Evolutionary conservation across 2,113 vertebrate species (phyloP).

Genomic region (Brachionichthys hirsutus): DNA sequence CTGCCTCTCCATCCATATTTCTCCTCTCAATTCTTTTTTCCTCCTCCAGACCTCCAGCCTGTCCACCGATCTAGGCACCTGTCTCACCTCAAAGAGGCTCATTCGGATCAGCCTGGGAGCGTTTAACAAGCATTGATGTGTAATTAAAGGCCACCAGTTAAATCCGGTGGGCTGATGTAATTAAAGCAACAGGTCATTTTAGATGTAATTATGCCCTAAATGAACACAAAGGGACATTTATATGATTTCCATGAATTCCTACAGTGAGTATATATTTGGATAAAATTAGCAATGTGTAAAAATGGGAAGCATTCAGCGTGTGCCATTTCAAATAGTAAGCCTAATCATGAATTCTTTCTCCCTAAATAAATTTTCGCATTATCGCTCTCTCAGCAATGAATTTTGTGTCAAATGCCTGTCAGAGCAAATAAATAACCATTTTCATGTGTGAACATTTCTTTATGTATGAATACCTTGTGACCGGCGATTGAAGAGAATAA

Average conservation of each 20-base stretch:
- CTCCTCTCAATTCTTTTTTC: not conserved
- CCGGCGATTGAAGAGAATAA: no score
- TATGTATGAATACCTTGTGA: no score
- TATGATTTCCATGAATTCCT: not conserved
- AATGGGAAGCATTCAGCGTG: not conserved
- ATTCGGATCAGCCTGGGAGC: not conserved
- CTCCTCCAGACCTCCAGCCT: not conserved
- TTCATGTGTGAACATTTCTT: no score
- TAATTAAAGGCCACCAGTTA: constrained; percentile 4
- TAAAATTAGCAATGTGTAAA: not conserved
- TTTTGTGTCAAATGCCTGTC: not conserved
- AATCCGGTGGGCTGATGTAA: not conserved
- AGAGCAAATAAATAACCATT: no score
- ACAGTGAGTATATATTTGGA: no score
- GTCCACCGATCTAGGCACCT: not conserved
- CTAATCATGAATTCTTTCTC: not conserved
- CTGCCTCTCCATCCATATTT: constrained; percentile 4
- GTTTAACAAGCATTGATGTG: not conserved
- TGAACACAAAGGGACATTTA: not conserved
- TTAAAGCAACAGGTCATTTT: not conserved
- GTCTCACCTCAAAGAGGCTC: not conserved
- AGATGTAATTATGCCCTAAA: not conserved
- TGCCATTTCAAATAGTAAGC: no score
- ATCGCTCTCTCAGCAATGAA: not conserved
- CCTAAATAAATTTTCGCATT: no score